Evolutionary conservation across 2,797 vertebrate genomes (phyloP).

Genomic region (Propithecus deckenii): DNA sequence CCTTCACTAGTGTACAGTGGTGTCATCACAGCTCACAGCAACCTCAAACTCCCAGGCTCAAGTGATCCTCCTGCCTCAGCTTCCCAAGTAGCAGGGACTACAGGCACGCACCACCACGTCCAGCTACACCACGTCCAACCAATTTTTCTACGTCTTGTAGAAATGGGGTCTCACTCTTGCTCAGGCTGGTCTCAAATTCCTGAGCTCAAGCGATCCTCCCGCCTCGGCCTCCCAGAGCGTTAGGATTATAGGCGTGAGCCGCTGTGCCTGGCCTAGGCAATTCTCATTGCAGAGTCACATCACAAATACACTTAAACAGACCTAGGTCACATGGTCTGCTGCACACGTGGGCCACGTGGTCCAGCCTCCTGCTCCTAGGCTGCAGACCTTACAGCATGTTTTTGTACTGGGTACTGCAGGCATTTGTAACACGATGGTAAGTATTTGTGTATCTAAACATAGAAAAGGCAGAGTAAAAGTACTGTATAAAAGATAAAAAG

Average conservation of each 20-base stretch:
- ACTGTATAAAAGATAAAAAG: background rate
- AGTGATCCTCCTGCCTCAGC: background rate
- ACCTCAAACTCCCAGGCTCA: background rate
- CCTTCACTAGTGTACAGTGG: background rate
- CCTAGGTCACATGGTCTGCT: too few relatives aligned
- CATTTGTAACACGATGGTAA: background rate
- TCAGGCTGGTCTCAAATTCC: too few relatives aligned
- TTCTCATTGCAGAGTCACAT: too few relatives aligned
- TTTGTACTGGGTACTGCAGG: background rate
- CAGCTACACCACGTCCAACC: too few relatives aligned
- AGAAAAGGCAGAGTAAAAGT: background rate
- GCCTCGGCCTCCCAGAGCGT: background rate
- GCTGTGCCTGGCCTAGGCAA: background rate
- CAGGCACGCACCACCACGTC: too few relatives aligned
- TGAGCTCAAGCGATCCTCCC: too few relatives aligned
- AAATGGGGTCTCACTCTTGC: too few relatives aligned
- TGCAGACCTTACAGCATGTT: background rate
- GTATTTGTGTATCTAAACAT: background rate
- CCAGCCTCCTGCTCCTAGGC: background rate
- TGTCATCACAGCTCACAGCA: background rate
- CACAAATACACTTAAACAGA: background rate
- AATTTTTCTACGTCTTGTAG: too few relatives aligned
- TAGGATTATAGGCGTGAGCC: background rate
- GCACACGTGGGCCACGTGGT: background rate
- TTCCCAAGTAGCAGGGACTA: too few relatives aligned